phyloP scores from a whole-genome alignment of 92 coral and sea anemone species.

The Bergia sp. region DNA sequence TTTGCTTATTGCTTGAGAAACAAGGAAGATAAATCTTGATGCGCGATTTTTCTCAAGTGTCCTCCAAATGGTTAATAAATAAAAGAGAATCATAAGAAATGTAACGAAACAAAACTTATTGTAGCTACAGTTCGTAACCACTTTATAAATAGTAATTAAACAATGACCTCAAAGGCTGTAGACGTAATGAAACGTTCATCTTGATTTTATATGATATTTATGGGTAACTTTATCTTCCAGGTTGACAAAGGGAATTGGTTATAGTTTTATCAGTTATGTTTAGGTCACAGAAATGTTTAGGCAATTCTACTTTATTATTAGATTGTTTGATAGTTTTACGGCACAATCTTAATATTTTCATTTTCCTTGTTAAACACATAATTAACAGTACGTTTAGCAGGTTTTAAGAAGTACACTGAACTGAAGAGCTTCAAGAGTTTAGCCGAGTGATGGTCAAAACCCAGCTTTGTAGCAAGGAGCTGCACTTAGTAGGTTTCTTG shows the following conservation, averaged over 20 bases:
- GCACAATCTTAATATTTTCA: constrained; percentile 10
- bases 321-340: not conserved
- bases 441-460: constrained; percentile 32
- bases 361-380: constrained; percentile 5
- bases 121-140: not conserved
- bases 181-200: not conserved
- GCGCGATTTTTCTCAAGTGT: not conserved
- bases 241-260: not conserved
- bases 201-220: not conserved
- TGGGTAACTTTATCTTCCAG: not conserved
- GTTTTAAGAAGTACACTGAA: constrained; percentile 22
- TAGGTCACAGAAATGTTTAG: not conserved
- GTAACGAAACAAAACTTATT: not conserved
- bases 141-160: not conserved
- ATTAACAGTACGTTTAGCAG: constrained; percentile 28
- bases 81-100: not conserved
- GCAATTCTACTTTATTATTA: not conserved
- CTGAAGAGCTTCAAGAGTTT: constrained; percentile 38
- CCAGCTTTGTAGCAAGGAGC: constrained; percentile 50
- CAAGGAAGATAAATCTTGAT: not conserved
- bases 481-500: constrained; percentile 47
- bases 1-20: not conserved
- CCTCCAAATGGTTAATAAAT: not conserved
- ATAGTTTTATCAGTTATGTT: not conserved
- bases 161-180: constrained; percentile 14